Conservation (phyloP, 2,888 invertebrate genomes). For the Caenorhabditis sp. region DNA sequence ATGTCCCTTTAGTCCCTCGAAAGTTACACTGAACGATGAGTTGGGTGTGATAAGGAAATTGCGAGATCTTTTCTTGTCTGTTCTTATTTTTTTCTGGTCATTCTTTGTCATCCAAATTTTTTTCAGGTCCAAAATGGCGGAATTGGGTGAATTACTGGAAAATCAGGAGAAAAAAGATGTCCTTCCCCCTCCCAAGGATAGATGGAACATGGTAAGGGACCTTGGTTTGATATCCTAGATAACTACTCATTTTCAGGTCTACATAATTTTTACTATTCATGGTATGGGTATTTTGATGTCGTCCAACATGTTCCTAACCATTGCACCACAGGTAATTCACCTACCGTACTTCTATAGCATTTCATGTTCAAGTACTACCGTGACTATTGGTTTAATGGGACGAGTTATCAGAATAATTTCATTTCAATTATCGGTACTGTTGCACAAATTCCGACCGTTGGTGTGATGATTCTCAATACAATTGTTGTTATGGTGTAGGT, state of each 20-base stretch:
- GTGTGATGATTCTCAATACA: constrained; percentile 79
- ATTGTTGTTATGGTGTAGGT: constrained; percentile 58
- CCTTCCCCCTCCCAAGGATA: not conserved
- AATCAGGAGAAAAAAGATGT: too few species aligned
- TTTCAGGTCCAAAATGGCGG: too few species aligned
- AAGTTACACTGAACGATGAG: too few species aligned
- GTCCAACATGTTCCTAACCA: constrained; percentile 57
- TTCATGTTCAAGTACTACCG: constrained; percentile 79
- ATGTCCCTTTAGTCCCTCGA: too few species aligned
- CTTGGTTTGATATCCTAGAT: not conserved
- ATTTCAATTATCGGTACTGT: constrained; percentile 86
- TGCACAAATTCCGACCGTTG: constrained; percentile 89
- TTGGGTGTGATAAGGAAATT: too few species aligned
- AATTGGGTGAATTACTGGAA: too few species aligned
- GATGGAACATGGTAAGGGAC: not conserved
- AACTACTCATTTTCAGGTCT: constrained; percentile 65
- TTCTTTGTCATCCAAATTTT: too few species aligned
- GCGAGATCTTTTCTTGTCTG: too few species aligned
- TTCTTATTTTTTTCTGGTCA: too few species aligned
- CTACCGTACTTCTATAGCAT: too few species aligned
- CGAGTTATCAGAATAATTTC: constrained; percentile 80
- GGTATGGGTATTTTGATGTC: constrained; percentile 56
- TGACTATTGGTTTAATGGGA: constrained; percentile 80
- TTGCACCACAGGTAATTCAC: constrained; percentile 43
- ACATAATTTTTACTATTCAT: constrained; percentile 50